Base-by-base conservation (phyloP, 1,140 invertebrate species). In the Heliconius himera region DNA sequence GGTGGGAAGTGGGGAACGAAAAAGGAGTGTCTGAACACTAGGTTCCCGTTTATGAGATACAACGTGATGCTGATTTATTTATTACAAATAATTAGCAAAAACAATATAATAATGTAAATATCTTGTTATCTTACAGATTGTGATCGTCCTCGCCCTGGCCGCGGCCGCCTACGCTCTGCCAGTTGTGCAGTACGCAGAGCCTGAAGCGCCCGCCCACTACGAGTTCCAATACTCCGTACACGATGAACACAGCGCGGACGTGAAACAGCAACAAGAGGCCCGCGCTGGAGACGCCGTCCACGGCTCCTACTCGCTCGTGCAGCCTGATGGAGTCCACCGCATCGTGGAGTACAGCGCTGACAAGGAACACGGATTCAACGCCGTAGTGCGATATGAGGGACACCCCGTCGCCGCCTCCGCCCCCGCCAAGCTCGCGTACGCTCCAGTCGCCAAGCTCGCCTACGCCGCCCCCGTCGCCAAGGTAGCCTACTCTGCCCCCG, bases 181-280 rank as follows among this genome's bases (percentile, higher is more conserved):
- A 9, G 80, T 87, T 49, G 74, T 89, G 8, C 89, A 82, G 1
- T 91, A 93, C 85, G 89, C 88, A 11, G 95, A 95, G 81, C 88
- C 90, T 29, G 95, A 95, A 82, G 94, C 95, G 51, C 95, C 96
- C 18, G 96, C 96, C 8, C 95, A 96, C 83, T 97, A 97, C 93
- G 95, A 96, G 76, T 97, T 96, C 87, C 93, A 95, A 22, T 96
- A 96, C 87, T 95, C 96, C 76, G 96, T 97, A 4, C 96, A 96
- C 82, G 96, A 97, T 85, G 94, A 88, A 22, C 89, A 94, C 82
- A 94, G 85, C 80, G 94, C 95, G 18, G 95, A 95, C 83, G 84
- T 93, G 72, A 95, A 95, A 86, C 84, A 89, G 73, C 93, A 94
- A 82, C 85, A 91, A 74, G 95, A 95, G 81, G 84, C 89, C 70